Percentiles rank a stretch among this genome's conserved stretches.
Evolutionary conservation across 2,888 invertebrate genomes (phyloP).

Genomic region (Fabriciana adippe): DNA sequence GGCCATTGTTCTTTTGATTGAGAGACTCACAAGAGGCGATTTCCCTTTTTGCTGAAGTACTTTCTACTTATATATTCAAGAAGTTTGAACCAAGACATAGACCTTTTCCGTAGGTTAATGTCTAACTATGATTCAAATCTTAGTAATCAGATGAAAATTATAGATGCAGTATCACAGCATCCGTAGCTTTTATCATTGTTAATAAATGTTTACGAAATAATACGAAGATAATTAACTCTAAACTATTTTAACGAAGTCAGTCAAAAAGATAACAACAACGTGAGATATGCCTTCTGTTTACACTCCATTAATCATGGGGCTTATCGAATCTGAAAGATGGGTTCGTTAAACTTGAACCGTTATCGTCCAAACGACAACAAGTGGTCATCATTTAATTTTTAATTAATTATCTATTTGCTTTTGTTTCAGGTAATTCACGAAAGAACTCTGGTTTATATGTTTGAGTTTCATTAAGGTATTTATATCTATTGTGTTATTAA

Average conservation of each 20-base stretch:
- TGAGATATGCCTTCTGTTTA: constrained; percentile 22
- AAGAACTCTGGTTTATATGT: background rate
- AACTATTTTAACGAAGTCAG: background rate
- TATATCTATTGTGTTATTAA: background rate
- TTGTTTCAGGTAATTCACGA: constrained; percentile 23
- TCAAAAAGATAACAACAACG: constrained; percentile 18
- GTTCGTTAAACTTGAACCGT: constrained; percentile 32
- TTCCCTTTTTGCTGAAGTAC: too few relatives aligned
- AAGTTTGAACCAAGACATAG: too few relatives aligned
- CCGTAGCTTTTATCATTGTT: background rate
- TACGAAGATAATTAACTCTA: background rate
- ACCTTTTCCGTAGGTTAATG: too few relatives aligned
- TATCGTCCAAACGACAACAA: constrained; percentile 2
- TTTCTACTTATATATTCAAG: too few relatives aligned
- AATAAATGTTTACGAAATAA: background rate
- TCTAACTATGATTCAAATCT: background rate
- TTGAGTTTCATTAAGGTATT: background rate
- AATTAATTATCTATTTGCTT: constrained; percentile 9
- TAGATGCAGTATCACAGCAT: background rate
- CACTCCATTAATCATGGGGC: constrained; percentile 13
- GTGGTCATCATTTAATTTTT: background rate
- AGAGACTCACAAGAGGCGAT: too few relatives aligned
- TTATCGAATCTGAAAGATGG: constrained; percentile 35
- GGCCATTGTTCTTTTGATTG: too few relatives aligned
- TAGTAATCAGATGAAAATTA: background rate